A percentile compares a stretch with the other conserved stretches of the same genome.
phyloP scores from a whole-genome alignment of 2,113 vertebrate genomes.

The Melierax canorus region DNA sequence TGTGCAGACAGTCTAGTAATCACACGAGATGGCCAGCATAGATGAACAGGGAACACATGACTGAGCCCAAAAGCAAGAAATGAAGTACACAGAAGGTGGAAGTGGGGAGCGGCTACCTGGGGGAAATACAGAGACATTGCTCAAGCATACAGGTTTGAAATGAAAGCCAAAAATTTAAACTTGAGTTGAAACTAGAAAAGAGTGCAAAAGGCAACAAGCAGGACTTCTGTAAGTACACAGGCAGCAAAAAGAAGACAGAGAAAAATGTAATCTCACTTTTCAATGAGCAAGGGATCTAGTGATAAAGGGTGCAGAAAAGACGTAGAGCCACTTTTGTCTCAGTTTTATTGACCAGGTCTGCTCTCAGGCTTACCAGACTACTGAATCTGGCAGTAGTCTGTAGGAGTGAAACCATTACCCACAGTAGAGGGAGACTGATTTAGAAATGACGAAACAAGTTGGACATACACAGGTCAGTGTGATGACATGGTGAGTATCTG shows the following conservation, averaged over 20 bases:
- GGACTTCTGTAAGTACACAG: not conserved
- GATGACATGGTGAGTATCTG: not conserved
- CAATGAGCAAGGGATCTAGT: not conserved
- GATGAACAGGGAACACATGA: not conserved
- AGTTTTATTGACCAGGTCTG: not conserved
- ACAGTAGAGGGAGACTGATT: not conserved
- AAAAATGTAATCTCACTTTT: not conserved
- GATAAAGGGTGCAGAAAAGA: not conserved
- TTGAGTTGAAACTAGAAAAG: not conserved
- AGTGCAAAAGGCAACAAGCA: not conserved
- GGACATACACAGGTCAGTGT: not conserved
- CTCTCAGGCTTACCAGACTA: not conserved
- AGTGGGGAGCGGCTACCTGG: not conserved
- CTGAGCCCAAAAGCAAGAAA: not conserved
- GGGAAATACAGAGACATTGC: not conserved
- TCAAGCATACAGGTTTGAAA: not conserved
- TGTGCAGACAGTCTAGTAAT: not conserved
- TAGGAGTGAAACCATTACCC: not conserved
- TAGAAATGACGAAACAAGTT: not conserved
- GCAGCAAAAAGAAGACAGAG: not conserved
- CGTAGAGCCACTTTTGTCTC: not conserved
- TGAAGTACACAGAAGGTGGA: not conserved
- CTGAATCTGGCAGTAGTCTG: not conserved
- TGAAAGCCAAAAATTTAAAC: not conserved
- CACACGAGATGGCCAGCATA: not conserved